phyloP scores from a whole-genome alignment of 2,888 invertebrate genomes.

The Idaea dimidiata region DNA sequence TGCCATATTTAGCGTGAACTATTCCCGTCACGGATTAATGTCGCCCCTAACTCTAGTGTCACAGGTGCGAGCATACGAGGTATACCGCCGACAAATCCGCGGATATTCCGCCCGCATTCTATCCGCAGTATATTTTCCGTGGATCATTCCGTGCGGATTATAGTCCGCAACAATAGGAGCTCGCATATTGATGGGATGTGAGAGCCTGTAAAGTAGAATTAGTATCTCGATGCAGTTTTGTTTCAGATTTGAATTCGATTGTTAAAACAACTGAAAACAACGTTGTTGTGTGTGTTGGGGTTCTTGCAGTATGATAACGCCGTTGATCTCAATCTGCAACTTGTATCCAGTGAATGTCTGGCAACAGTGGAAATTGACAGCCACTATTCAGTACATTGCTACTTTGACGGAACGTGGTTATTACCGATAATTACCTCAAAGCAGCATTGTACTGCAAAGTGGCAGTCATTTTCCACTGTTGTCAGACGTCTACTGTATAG shows the following conservation, averaged over 20 bases:
- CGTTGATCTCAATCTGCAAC: no score
- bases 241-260: background rate
- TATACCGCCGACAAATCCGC: background rate
- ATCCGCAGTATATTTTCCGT: background rate
- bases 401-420: no score
- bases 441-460: no score
- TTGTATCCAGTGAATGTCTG: no score
- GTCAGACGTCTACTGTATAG: no score
- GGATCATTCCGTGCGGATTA: background rate
- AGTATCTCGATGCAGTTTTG: background rate
- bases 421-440: no score
- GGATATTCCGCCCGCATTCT: background rate
- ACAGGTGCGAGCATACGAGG: background rate
- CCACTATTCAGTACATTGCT: no score
- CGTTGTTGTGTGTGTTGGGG: no score
- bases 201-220: background rate
- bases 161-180: background rate
- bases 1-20: background rate
- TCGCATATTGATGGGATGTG: background rate
- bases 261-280: background rate
- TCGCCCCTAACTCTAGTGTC: background rate
- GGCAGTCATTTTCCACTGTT: no score
- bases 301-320: no score
- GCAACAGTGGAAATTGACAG: no score
- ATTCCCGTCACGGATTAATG: background rate